Base-by-base conservation (phyloP, 2,113 vertebrate genomes). In the Octodon degus region DNA sequence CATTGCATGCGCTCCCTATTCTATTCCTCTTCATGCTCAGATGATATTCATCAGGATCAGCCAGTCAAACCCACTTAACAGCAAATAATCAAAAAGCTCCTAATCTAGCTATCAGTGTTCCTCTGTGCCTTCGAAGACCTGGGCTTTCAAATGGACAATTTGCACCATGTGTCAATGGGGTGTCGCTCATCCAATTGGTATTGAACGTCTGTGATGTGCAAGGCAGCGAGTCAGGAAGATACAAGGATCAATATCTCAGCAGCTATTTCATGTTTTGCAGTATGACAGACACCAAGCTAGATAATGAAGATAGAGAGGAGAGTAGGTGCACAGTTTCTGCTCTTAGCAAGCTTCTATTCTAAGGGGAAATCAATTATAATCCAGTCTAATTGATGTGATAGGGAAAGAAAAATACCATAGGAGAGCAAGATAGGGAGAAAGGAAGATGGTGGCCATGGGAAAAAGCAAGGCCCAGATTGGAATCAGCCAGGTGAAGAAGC, bases 21-120 rank as follows among this genome's bases (percentile, higher is more conserved):
- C 67, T 74, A 30, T 32, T 84, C 65, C 72, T 82, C 65, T 84
- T 93, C 58, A 16, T 80, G 27, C 47, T 30, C 76, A 92, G 40
- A 91, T 67, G 43, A 79, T 60, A 47, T 47, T 79, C 30, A 88
- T 68, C 34, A 93, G 17, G 7, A 88, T 76, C 34, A 92, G 30
- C 7, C 79, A 37, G 72, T 67, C 76, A 79, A 88, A 81, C 40
- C 19, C 63, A 79, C 82, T 90, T 95, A 89, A 82, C 32, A 94
- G 32, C 16, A 72, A 95, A 95, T 62, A 90, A 40, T 30, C 1
- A 65, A 43, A 34, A n/a, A 17, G 30, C 22, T 83, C 43, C 13
- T 58, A 85, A 47, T 16, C 12, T 25, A 60, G 63, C 19, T 50
- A 72, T 53, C 40, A 82, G 10, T 81, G 0, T 84, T 77, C 65